phyloP scores from a whole-genome alignment of 2,113 vertebrate genomes.

The Micromys minutus region DNA sequence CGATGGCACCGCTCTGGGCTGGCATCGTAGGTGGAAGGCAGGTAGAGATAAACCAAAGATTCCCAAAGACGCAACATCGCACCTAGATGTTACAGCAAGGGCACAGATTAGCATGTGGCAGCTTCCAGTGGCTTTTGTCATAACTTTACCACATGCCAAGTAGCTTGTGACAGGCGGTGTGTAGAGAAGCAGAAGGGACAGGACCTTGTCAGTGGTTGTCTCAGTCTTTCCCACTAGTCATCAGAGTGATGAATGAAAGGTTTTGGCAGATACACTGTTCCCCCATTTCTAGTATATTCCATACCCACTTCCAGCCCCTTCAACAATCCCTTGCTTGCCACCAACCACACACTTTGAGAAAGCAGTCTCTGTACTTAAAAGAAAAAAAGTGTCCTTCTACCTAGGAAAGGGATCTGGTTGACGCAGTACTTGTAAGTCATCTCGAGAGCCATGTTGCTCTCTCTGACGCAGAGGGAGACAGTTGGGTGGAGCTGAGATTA shows the following conservation, averaged over 20 bases:
- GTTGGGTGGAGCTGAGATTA: neutral
- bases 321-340: neutral
- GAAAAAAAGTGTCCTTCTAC: neutral
- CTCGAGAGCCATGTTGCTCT: slow-evolving; percentile 5
- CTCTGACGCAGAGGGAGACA: slow-evolving; percentile 19
- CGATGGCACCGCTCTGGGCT: neutral
- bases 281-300: fast-evolving
- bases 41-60: neutral
- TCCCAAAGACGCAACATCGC: neutral
- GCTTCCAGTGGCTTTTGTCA: neutral
- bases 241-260: neutral
- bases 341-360: neutral
- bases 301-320: fast-evolving
- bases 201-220: neutral
- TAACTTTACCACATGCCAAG: neutral
- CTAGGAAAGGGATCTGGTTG: neutral
- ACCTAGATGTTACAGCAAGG: neutral
- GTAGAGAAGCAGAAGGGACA: neutral
- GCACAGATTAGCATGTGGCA: neutral
- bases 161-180: neutral
- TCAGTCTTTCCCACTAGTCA: neutral
- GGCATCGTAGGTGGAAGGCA: no score
- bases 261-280: neutral
- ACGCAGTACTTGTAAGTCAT: neutral
- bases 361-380: neutral